phyloP scores from a whole-genome alignment of 2,888 invertebrate genomes.

The Rosalia funebris region DNA sequence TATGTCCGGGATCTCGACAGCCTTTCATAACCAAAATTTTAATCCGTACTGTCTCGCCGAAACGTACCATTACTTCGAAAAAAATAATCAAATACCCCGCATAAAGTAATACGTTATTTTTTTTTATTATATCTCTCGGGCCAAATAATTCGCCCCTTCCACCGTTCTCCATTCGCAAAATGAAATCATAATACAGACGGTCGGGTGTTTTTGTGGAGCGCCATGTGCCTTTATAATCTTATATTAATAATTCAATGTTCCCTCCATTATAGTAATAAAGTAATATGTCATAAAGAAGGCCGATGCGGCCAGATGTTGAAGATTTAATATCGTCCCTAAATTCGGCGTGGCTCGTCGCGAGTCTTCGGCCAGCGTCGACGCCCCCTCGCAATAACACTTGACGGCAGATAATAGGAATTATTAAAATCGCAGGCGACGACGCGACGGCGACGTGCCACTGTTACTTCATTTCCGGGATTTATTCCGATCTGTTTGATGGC shows the following conservation, averaged over 20 bases:
- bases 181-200: slow-evolving; percentile 48
- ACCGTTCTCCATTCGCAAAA: slow-evolving; percentile 32
- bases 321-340: slow-evolving; percentile 62
- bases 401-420: slow-evolving; percentile 49
- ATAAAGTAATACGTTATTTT: no score
- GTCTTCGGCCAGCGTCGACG: slow-evolving; percentile 39
- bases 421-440: slow-evolving; percentile 45
- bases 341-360: slow-evolving; percentile 28
- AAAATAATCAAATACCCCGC: no score
- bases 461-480: slow-evolving; percentile 48
- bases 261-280: slow-evolving; percentile 66
- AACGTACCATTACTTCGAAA: no score
- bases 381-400: slow-evolving; percentile 41
- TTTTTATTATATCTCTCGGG: no score
- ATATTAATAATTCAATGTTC: slow-evolving; percentile 66
- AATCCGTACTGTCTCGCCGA: no score
- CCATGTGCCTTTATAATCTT: slow-evolving; percentile 62
- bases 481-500: slow-evolving; percentile 34
- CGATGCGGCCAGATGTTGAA: slow-evolving; percentile 62
- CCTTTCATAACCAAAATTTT: no score
- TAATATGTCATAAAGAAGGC: slow-evolving; percentile 64
- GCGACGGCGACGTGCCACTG: slow-evolving; percentile 41
- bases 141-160: no score
- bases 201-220: slow-evolving; percentile 46
- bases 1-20: no score